These are phyloP conservation scores for Bucorvus abyssinicus DNA, from an alignment of 2,797 vertebrate species.

Conservation along the genomic window DNA sequence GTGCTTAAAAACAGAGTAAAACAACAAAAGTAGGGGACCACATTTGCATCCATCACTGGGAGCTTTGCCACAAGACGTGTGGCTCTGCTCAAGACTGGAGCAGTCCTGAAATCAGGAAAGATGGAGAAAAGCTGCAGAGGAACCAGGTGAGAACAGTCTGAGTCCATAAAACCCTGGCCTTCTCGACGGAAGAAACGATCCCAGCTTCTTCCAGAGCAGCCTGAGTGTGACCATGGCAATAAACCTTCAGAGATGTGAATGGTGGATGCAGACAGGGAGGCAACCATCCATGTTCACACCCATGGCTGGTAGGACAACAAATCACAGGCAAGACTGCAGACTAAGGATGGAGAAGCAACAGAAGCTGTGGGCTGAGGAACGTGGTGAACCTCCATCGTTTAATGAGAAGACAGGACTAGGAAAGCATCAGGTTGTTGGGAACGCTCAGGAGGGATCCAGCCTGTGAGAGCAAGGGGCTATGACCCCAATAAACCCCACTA, in stretches of 20 bases:
- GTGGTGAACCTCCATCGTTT: not conserved
- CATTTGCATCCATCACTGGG: not conserved
- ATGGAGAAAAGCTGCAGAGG: not conserved
- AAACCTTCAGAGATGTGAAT: not conserved
- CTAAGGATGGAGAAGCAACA: not conserved
- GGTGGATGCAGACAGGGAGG: not conserved
- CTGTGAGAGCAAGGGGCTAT: rapidly evolving
- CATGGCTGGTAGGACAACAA: not conserved
- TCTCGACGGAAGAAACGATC: not conserved
- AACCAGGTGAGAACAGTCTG: not conserved
- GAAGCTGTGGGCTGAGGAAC: not conserved
- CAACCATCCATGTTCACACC: not conserved
- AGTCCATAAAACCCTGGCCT: not conserved
- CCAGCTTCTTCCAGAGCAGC: not conserved
- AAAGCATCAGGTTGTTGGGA: not conserved
- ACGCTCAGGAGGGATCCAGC: not conserved
- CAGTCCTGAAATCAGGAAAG: rapidly evolving
- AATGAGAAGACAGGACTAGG: not conserved
- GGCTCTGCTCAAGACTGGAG: not conserved
- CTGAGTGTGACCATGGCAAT: no score
- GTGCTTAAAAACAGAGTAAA: not conserved
- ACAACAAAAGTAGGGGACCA: rapidly evolving
- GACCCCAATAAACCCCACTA: not conserved
- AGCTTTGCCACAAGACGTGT: rapidly evolving
- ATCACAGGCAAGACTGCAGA: not conserved